Evolutionary conservation across 2,888 invertebrate species (phyloP).

Genomic region (Stegophylla sp.): DNA sequence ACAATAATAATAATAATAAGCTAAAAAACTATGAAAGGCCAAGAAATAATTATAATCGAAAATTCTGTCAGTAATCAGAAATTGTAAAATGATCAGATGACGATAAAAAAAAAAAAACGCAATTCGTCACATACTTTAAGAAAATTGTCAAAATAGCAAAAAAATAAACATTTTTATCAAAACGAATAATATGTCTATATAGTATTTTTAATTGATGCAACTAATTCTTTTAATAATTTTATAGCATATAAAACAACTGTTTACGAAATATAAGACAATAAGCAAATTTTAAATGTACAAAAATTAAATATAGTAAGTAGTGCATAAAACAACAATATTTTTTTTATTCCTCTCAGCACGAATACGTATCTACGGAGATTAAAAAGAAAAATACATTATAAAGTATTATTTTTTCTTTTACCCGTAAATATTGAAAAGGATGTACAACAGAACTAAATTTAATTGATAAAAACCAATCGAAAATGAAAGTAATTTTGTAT

Average conservation of each 20-base stretch:
- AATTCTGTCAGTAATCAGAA: slow-evolving; percentile 22
- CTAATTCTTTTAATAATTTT: not conserved
- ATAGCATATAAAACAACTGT: not conserved
- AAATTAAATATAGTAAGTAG: not conserved
- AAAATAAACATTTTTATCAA: slow-evolving; percentile 42
- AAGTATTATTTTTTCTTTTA: not conserved
- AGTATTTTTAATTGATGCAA: not conserved
- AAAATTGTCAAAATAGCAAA: slow-evolving; percentile 27
- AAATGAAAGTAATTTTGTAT: not conserved
- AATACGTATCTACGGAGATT: not conserved
- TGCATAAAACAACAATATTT: not conserved
- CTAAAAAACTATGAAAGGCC: no score
- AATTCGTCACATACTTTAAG: not conserved
- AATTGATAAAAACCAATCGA: not conserved
- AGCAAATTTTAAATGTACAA: not conserved
- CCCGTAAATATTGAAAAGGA: slow-evolving; percentile 1
- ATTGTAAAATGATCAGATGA: slow-evolving; percentile 39
- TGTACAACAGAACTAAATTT: not conserved
- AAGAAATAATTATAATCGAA: no score
- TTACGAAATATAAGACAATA: not conserved
- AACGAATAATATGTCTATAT: not conserved
- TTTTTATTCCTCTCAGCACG: not conserved
- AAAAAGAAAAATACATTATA: not conserved
- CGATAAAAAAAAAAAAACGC: not conserved
- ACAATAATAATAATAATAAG: no score